Percentiles rank a stretch among this genome's conserved stretches.
phyloP scores from a whole-genome alignment of 1,140 invertebrate genomes.

The Zaprionus davidi region DNA sequence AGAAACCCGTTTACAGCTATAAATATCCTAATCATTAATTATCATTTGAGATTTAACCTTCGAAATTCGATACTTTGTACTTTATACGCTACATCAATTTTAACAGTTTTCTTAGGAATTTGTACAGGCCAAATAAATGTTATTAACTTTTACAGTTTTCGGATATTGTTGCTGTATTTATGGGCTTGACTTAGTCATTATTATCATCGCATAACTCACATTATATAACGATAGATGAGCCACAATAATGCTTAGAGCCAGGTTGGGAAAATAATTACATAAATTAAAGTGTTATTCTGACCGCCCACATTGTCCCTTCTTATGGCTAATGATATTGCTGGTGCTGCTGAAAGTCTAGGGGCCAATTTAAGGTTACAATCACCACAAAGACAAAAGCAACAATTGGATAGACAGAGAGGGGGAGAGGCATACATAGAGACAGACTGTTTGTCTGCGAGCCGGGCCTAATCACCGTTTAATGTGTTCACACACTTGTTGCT shows the following conservation, averaged over 20 bases:
- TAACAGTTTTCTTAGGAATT: neutral
- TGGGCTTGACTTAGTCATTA: neutral
- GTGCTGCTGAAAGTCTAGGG: constrained; percentile 43
- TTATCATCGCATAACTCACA: too few species aligned
- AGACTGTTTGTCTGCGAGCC: constrained; percentile 1
- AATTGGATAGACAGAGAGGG: constrained; percentile 35
- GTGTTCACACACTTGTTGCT: constrained; percentile 81
- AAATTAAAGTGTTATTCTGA: neutral
- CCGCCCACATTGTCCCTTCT: constrained; percentile 56
- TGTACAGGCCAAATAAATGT: neutral
- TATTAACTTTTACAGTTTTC: constrained; percentile 3
- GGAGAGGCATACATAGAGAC: neutral
- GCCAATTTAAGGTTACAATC: constrained; percentile 56
- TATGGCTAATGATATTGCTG: constrained; percentile 45
- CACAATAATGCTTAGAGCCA: neutral
- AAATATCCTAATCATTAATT: neutral
- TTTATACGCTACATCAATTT: neutral
- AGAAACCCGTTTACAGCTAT: neutral
- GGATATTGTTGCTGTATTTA: neutral
- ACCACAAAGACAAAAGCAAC: constrained; percentile 35
- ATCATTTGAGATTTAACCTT: neutral
- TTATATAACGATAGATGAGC: neutral
- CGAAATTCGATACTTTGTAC: neutral
- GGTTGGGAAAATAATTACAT: neutral
- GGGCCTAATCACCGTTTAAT: constrained; percentile 78